Evolutionary conservation across 2,797 vertebrate genomes (phyloP).

Genomic region (Esox masquinongy): DNA sequence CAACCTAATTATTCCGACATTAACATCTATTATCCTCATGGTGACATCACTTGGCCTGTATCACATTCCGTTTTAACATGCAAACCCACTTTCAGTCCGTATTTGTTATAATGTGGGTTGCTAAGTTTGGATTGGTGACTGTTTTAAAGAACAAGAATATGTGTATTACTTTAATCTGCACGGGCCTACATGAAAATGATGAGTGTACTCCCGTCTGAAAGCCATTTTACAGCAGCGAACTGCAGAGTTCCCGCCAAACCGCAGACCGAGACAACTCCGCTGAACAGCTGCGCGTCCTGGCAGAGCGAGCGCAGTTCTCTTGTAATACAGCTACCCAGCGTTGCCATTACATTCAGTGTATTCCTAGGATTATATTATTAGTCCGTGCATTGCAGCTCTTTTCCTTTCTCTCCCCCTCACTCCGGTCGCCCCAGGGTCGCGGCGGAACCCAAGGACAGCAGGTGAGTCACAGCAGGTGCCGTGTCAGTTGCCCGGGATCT

Average conservation of each 20-base stretch:
- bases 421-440: constrained; percentile 26
- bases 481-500: constrained; percentile 65
- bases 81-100: neutral
- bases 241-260: neutral
- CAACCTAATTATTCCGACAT: neutral
- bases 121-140: neutral
- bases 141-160: neutral
- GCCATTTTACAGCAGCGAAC: neutral
- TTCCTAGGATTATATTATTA: neutral
- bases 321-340: too few relatives aligned
- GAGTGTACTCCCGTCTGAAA: too few relatives aligned
- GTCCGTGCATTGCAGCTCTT: constrained; percentile 11
- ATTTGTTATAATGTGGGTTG: neutral
- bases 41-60: constrained; percentile 7
- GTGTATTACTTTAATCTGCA: too few relatives aligned
- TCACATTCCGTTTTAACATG: neutral
- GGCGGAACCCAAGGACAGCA: constrained; percentile 65
- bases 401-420: too few relatives aligned
- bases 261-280: neutral
- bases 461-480: constrained; percentile 68
- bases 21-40: constrained; percentile 2
- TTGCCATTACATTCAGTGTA: neutral
- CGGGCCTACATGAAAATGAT: too few relatives aligned
- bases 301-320: too few relatives aligned
- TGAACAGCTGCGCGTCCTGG: neutral